A percentile compares a stretch with the other conserved stretches of the same genome.
These are phyloP conservation scores for Passer domesticus DNA, from an alignment of 2,113 vertebrate genomes.

Conservation along the genomic window DNA sequence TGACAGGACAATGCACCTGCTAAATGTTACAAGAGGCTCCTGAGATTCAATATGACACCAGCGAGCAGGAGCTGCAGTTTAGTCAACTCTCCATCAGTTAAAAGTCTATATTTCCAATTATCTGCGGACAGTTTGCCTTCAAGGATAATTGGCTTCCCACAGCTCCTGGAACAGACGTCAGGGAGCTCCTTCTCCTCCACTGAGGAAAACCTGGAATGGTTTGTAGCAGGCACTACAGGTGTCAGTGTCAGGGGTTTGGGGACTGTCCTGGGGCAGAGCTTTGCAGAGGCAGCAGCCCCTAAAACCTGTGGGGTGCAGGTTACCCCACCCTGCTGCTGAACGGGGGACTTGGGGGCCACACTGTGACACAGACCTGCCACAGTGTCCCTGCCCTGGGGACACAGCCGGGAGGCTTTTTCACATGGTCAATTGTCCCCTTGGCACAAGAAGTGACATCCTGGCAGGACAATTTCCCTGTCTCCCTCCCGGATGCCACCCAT, in stretches of 20 bases:
- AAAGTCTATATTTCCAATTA: conserved; percentile 71
- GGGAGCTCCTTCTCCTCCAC: background rate
- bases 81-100: conserved; percentile 60
- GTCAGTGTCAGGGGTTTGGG: background rate
- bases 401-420: background rate
- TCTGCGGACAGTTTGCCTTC: conserved; percentile 41
- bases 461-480: background rate
- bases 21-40: conserved; percentile 35
- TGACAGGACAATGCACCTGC: conserved; percentile 60
- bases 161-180: conserved; percentile 34
- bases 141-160: conserved; percentile 70
- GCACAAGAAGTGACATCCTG: background rate
- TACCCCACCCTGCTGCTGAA: background rate
- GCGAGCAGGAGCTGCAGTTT: conserved; percentile 23
- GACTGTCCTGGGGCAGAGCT: background rate
- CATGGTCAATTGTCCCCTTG: background rate
- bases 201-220: background rate
- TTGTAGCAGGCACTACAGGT: background rate
- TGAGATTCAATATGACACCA: conserved; percentile 40
- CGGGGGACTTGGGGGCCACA: background rate
- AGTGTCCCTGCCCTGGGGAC: no score
- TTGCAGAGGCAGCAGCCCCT: background rate
- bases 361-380: background rate
- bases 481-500: background rate
- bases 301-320: background rate